Evolutionary conservation across 2,888 invertebrate species (phyloP), one percentile per base, ranked within the genome.

Genomic region (Arge pagana): DNA sequence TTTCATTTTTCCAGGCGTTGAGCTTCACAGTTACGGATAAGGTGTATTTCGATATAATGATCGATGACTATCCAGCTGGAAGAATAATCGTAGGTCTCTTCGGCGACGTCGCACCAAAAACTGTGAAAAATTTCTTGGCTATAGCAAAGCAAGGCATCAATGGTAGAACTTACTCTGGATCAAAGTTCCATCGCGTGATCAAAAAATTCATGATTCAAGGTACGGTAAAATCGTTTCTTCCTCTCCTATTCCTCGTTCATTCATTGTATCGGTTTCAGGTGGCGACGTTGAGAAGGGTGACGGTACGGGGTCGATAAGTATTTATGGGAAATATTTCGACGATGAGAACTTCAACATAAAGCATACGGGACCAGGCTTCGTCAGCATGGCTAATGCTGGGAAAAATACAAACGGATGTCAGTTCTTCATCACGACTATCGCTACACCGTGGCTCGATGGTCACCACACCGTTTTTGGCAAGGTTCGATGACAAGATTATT

Each of bases 361-460:
- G 65, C 95, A 95, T 69, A 85, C 84, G 55, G 84, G 85, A 8
- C 84, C 93, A 2, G 95, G 96, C 50, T 90, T 92, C 77, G 79
- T 96, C 31, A 91, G 92, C 59, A 95, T 96, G 96, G 96, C 95
- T 1, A 96, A 96, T 75, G 83, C 84, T 68, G 87, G 88, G 79
- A 85, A 85, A 50, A 82, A 96, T 70, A 90, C 94, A n/a, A 96
- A 96, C 78, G 94, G 95, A 3, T 95, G 93, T 62, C 96, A 96
- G 77, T 96, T 96, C 78, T 89, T 96, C 74, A 90, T 97, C 65
- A 94, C 93, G n/a, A 89, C 90, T 1, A 85, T 88, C 56, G 83
- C 87, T 11, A 89, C 95, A 1, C 87, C 89, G 1, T 96, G 95
- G 95, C 77, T 96, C 57, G 90, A 96, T 77, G 90, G 89, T 35